Base-by-base conservation (phyloP, 2,113 vertebrate species). In the Buteo buteo region DNA sequence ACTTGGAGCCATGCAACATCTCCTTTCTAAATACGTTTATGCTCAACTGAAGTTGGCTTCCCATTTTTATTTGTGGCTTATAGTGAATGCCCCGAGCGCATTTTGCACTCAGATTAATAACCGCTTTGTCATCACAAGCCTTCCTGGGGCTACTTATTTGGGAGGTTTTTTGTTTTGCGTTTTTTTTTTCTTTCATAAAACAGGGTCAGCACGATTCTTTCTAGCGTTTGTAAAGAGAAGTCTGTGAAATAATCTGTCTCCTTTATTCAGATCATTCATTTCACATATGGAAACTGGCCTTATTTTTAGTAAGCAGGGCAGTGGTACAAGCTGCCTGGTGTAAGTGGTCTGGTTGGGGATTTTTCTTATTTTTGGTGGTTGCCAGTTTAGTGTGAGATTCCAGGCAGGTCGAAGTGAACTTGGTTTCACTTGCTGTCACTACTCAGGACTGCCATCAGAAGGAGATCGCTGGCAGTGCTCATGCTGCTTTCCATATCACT, bases 381-480 rank as follows among this genome's bases (percentile, higher is more conserved):
- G 57, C 13, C 5, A 6, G 40, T 77, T 49, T 1, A 24, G 66
- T 19, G 78, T 78, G 83, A 36, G 89, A 54, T 66, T 67, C 70
- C 91, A 67, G 71, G 49, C 6, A 2, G 72, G 82, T 28, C 25
- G 42, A 44, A 82, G 70, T 9, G 45, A 55, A 45, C 87, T n/a
- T 2, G 19, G 77, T 97, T 95, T 97, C 66, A 0, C 77, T 94
- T 82, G 87, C 61, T 73, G 89, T 81, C 77, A 6, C 17, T 83
- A 9, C 95, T 95, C 96, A 85, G 90, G 67, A 55, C 96, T 96
- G 96, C 96, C 94, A 81, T 95, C 88, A 61, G 80, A 95, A 97
- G 95, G 93, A 93, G 80, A 40, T 13, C 42, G 7, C 44, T 36
- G 79, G 90, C 94, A 86, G 72, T 12, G 62, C 83, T 92, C 5